Evolutionary conservation across 2,888 invertebrate species (phyloP), one percentile per base, ranked within the genome.

Genomic region (Plusia festucae): DNA sequence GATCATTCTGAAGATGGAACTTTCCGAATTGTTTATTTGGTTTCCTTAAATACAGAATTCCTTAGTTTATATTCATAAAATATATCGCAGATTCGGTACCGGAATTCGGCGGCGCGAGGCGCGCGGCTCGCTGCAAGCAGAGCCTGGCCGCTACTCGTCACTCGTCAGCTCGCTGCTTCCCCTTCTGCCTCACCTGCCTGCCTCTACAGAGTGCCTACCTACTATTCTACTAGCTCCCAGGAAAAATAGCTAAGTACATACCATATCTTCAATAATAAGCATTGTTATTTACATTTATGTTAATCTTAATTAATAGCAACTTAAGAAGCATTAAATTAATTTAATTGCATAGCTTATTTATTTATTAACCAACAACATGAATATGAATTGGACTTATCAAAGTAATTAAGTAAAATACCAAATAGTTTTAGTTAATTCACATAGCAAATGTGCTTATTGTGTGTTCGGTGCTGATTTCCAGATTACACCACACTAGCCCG

Each of bases 371-470:
- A 40, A 69, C 65, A 71, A 69, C 54, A 65, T 68, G 60, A 77
- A 77, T 77, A 63, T 60, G 60, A 57, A 64, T 58, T 46, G 49
- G 59, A 30, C 59, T 57, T 59, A 61, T 68, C 60, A 72, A 63
- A 63, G 54, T 68, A 76, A 76, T 74, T 77, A 75, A 53, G 58
- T 65, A 53, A 60, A 79, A 76, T 68, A 70, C 60, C 62, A 56
- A 68, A 73, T 69, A 53, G 64, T 81, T 75, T 73, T 46, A 30
- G 68, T 68, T 70, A 67, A 72, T 69, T 80, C 54, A 58, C 60
- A 53, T 24, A 67, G 70, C 65, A 65, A 68, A 60, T 59, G 60
- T 70, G 53, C 56, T 66, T 61, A 79, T 77, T 79, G 75, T 79
- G 60, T 60, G 51, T 63, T 53, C 59, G 66, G 52, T 65, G 68